Evolutionary conservation across 2,888 invertebrate species (phyloP).

Genomic region (Eudemis profundana): DNA sequence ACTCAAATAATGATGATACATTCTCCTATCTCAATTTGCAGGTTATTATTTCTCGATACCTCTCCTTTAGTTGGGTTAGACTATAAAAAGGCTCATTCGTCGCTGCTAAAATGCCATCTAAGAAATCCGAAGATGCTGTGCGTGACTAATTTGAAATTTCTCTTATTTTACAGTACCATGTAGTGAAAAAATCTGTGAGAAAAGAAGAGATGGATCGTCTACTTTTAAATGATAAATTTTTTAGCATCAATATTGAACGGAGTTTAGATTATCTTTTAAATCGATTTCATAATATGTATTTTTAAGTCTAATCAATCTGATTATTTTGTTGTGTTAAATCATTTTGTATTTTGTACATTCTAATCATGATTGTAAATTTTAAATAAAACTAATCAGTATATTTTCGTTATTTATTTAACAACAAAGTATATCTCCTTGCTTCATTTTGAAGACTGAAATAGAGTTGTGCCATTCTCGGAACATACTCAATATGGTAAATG

Average conservation of each 20-base stretch:
- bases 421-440: constrained; percentile 1
- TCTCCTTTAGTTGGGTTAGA: too few species aligned
- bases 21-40: too few species aligned
- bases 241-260: constrained; percentile 4
- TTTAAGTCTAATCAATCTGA: constrained; percentile 1
- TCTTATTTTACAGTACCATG: constrained; percentile 55
- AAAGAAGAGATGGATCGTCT: background rate
- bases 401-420: constrained; percentile 61
- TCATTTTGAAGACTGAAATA: too few species aligned
- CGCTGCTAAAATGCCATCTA: too few species aligned
- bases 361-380: constrained; percentile 55
- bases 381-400: constrained; percentile 51
- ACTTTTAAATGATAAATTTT: background rate
- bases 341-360: constrained; percentile 48
- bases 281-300: constrained; percentile 4
- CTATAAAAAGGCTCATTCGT: too few species aligned
- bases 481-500: too few species aligned
- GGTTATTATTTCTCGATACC: too few species aligned
- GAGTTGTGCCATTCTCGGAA: too few species aligned
- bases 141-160: background rate
- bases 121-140: too few species aligned
- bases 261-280: constrained; percentile 18
- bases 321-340: constrained; percentile 7
- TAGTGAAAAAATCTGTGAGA: constrained; percentile 33
- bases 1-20: too few species aligned